Evolutionary conservation across 2,888 invertebrate species (phyloP), one percentile per base, ranked within the genome.

Genomic region (Megalurothrips usitatus): DNA sequence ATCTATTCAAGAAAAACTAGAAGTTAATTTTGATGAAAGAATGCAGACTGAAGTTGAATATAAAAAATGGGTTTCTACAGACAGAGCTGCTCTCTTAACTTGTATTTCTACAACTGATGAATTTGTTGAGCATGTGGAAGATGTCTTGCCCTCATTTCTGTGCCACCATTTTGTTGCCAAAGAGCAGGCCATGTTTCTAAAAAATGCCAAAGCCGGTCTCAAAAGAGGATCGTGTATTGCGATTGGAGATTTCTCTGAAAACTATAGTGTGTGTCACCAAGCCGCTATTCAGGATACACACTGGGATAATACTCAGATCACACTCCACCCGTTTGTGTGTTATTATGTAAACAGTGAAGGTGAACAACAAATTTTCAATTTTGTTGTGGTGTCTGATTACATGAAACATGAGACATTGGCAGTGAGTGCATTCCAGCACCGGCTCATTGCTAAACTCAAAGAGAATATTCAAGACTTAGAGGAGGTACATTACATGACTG

Each of bases 311-410:
- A 79, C 48, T 43, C 79, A 79, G 43, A 49, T 49, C 8, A 79
- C 79, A 14, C 79, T 79, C 23, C 79, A 79, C 10, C 79, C 79
- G 9, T 79, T 79, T 43, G 79, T 79, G 12, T 79, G 79, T 79
- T 79, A 79, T 79, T 79, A 79, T 17, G 6, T 43, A 43, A 23
- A 23, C 10, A 11, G 43, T 4, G 28, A 79, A 48, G 43, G 49
- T 79, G 43, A 26, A 79, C 12, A 6, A 48, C n/a, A 79, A 6
- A 47, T 48, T 17, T 34, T 23, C 1, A 79, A 49, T 79, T 79
- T 48, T 43, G 79, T 14, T 48, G 47, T 79, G 48, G 49, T 79
- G 6, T 34, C 28, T 9, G 79, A 79, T 52, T 52, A 52, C 52
- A 52, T 52, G 52, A 52, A 52, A 10, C 52, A 52, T 52, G 52